phyloP scores from a whole-genome alignment of 35 echinoderm and acorn worm species.

The Lytechinus pictus region DNA sequence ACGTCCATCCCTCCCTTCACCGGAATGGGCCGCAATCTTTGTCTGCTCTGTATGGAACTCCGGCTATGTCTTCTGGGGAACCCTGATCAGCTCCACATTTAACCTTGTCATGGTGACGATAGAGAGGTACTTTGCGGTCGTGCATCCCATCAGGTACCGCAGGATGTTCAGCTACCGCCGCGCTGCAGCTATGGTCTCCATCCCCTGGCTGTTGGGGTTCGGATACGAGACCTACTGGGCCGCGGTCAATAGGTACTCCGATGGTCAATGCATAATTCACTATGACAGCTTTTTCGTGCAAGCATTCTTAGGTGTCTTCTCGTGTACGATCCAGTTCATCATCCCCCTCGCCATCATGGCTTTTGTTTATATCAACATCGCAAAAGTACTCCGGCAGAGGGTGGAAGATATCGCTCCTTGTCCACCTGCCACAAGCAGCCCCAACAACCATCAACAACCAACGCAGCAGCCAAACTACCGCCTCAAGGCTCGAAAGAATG shows the following conservation, averaged over 20 bases:
- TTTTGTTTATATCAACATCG: slow-evolving; percentile 67
- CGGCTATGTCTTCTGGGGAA: slow-evolving; percentile 70
- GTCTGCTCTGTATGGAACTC: slow-evolving; percentile 75
- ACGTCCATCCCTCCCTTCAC: background rate
- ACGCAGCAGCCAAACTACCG: background rate
- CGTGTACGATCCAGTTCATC: slow-evolving; percentile 52
- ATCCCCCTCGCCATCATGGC: slow-evolving; percentile 62
- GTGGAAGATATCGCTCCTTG: background rate
- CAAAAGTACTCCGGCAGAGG: background rate
- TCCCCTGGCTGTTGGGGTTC: slow-evolving; percentile 62
- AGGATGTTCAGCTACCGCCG: background rate
- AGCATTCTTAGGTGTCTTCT: slow-evolving; percentile 33
- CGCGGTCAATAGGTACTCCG: slow-evolving; percentile 15
- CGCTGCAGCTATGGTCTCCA: background rate
- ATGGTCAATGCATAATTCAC: slow-evolving; percentile 38
- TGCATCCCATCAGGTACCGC: slow-evolving; percentile 63
- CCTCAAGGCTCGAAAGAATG: slow-evolving; percentile 49
- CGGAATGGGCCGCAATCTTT: slow-evolving; percentile 33
- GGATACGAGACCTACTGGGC: slow-evolving; percentile 55
- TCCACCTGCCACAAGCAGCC: background rate
- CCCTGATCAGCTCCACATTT: slow-evolving; percentile 58
- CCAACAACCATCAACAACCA: background rate
- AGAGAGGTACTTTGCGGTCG: slow-evolving; percentile 75
- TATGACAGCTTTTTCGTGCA: background rate
- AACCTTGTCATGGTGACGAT: slow-evolving; percentile 71